phyloP scores from a whole-genome alignment of 2,113 vertebrate genomes.

The Plestiodon gilberti region DNA sequence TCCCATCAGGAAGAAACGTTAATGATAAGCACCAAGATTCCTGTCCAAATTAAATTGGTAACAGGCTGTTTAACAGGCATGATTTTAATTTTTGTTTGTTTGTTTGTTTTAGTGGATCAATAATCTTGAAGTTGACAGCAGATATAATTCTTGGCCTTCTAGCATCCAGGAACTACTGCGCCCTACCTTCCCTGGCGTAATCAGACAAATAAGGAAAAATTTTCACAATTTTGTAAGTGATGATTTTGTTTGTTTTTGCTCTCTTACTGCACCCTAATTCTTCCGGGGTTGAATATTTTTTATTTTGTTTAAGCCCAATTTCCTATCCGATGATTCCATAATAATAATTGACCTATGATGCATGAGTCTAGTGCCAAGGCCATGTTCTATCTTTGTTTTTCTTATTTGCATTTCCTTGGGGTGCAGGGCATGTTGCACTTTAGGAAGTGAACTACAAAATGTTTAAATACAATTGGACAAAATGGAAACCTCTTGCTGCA shows the following conservation, averaged over 20 bases:
- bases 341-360: not conserved
- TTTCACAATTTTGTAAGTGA: constrained; percentile 93
- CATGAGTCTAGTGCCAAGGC: not conserved
- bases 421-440: no score
- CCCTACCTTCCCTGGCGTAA: constrained; percentile 96
- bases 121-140: constrained; percentile 90
- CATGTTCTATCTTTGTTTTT: no score
- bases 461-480: not conserved
- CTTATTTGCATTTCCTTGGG: no score
- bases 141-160: constrained; percentile 92
- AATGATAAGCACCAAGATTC: no score
- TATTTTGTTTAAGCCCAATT: not conserved
- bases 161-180: constrained; percentile 93
- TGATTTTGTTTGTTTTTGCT: not conserved
- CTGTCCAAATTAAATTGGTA: not conserved
- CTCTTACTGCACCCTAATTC: not conserved
- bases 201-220: constrained; percentile 96
- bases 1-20: no score
- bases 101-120: constrained; percentile 91
- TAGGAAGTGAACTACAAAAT: not conserved
- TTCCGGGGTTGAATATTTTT: not conserved
- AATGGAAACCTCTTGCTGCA: not conserved
- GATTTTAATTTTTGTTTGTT: not conserved
- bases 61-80: not conserved
- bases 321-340: not conserved